Evolutionary conservation across 1,140 invertebrate species (phyloP).

Genomic region (Pararge aegeria): DNA sequence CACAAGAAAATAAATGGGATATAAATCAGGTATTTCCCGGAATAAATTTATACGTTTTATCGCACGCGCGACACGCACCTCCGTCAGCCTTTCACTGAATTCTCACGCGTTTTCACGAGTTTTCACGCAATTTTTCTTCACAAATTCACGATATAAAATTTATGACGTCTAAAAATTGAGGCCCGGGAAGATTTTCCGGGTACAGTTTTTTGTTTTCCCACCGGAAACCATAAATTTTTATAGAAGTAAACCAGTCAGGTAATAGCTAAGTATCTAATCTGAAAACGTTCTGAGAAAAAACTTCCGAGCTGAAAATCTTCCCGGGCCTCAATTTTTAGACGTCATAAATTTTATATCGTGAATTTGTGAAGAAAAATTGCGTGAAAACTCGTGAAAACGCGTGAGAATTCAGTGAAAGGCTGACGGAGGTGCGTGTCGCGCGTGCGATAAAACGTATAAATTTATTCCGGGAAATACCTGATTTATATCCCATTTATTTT

Average conservation of each 20-base stretch:
- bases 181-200: not conserved
- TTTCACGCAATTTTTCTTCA: conserved; percentile 7
- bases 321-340: not conserved
- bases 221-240: too few relatives aligned
- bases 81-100: not conserved
- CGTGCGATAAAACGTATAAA: not conserved
- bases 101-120: not conserved
- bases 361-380: conserved; percentile 5
- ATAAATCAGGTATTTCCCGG: not conserved
- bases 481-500: not conserved
- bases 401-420: not conserved
- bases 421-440: not conserved
- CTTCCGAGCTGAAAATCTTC: conserved; percentile 1
- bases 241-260: too few relatives aligned
- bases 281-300: too few relatives aligned
- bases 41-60: not conserved
- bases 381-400: not conserved
- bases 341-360: conserved; percentile 3
- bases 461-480: not conserved
- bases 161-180: not conserved
- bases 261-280: too few relatives aligned
- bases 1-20: not conserved
- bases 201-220: too few relatives aligned
- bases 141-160: conserved; percentile 4
- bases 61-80: not conserved